A percentile compares a stretch with the other conserved stretches of the same genome.
These are phyloP conservation scores for Scaptomyza tumidula DNA, from an alignment of 2,888 invertebrate genomes.

Conservation along the genomic window DNA sequence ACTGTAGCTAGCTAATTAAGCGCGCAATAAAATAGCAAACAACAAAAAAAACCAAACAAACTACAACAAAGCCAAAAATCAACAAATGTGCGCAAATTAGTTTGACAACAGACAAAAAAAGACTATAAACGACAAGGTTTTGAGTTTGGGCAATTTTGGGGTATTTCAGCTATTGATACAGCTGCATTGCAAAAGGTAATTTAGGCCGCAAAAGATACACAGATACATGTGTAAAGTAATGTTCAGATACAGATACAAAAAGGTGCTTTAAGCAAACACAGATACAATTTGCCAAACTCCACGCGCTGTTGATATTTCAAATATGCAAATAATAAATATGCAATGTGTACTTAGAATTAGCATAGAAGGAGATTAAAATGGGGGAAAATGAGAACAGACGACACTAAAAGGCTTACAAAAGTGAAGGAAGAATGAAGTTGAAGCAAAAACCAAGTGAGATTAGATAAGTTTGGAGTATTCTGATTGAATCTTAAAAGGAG, in stretches of 20 bases:
- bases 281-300: conserved; percentile 51
- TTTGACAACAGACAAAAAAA: conserved; percentile 53
- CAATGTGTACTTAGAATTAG: conserved; percentile 15
- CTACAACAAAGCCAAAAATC: conserved; percentile 5
- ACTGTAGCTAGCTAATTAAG: conserved; percentile 60
- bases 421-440: not conserved
- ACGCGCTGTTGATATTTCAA: conserved; percentile 49
- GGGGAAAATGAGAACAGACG: not conserved
- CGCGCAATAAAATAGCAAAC: conserved; percentile 30
- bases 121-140: conserved; percentile 52
- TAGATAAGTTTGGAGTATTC: conserved; percentile 9
- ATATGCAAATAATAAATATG: conserved; percentile 53
- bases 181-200: conserved; percentile 42
- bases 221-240: conserved; percentile 15
- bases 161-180: conserved; percentile 56
- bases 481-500: not conserved
- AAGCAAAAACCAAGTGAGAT: not conserved
- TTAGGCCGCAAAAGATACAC: conserved; percentile 35
- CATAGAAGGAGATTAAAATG: not conserved
- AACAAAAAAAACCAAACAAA: conserved; percentile 15
- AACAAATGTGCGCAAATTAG: conserved; percentile 56
- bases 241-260: conserved; percentile 24
- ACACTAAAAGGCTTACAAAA: not conserved
- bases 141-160: conserved; percentile 41
- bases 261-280: conserved; percentile 19